phyloP scores from a whole-genome alignment of 2,113 vertebrate species.

The Caracal caracal region DNA sequence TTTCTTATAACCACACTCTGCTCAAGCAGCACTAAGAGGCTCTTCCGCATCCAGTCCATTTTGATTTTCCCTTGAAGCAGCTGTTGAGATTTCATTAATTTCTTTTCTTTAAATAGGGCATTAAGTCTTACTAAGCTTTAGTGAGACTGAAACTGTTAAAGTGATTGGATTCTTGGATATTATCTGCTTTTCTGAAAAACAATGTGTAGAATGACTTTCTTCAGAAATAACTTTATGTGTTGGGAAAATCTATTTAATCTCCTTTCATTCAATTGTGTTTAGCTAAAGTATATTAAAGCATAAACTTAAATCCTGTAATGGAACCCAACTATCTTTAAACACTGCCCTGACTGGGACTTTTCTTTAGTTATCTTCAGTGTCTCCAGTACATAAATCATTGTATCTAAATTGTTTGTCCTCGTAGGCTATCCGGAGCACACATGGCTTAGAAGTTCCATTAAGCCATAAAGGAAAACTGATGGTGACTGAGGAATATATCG shows the following conservation, averaged over 20 bases:
- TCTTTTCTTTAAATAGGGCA: constrained; percentile 30
- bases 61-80: constrained; percentile 12
- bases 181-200: constrained; percentile 34
- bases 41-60: not conserved
- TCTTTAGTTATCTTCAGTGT: not conserved
- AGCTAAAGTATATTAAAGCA: constrained; percentile 39
- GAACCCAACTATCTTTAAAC: not conserved
- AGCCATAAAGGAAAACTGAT: constrained; percentile 89
- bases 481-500: constrained; percentile 91
- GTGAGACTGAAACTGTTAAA: constrained; percentile 39
- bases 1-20: not conserved
- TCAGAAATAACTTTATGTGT: constrained; percentile 28
- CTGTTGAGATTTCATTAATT: constrained; percentile 32
- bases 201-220: not conserved
- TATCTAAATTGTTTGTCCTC: not conserved
- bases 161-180: constrained; percentile 42
- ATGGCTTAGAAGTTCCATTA: constrained; percentile 95
- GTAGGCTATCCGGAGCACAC: constrained; percentile 95
- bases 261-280: constrained; percentile 35
- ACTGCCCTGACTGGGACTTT: not conserved
- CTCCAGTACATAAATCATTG: not conserved
- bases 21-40: not conserved
- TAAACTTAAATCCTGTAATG: not conserved
- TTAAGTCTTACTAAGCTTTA: constrained; percentile 21
- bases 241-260: not conserved